Evolutionary conservation across 2,113 vertebrate genomes (phyloP).

Genomic region (Pristiophorus japonicus): DNA sequence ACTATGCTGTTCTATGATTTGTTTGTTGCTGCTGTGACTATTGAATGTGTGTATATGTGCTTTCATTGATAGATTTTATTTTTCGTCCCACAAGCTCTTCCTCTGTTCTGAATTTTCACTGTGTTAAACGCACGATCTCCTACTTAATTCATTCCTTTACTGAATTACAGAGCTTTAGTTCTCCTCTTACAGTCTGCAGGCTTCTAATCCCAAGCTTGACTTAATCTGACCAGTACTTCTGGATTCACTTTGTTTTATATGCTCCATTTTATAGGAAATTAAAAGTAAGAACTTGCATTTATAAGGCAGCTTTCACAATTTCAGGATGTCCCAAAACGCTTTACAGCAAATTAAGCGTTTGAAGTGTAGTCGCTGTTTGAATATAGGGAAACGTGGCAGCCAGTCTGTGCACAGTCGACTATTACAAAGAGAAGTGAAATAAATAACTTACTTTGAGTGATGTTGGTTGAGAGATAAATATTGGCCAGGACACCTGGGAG

Average conservation of each 20-base stretch:
- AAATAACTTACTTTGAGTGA: not conserved
- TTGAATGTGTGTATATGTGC: not conserved
- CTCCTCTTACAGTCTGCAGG: not conserved
- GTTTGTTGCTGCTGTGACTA: not conserved
- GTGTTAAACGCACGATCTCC: not conserved
- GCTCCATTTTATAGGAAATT: not conserved
- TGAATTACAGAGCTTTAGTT: not conserved
- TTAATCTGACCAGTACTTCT: not conserved
- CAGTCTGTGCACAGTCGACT: not conserved
- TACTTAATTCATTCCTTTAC: not conserved
- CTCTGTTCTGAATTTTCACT: constrained; percentile 7
- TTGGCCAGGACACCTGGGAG: not conserved
- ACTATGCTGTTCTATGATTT: not conserved
- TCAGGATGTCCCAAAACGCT: not conserved
- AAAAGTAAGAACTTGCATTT: not conserved
- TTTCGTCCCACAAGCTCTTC: not conserved
- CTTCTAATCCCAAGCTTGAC: not conserved
- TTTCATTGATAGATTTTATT: not conserved
- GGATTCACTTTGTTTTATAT: not conserved
- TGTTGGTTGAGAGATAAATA: not conserved
- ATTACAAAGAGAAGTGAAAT: not conserved
- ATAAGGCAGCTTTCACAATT: constrained; percentile 17
- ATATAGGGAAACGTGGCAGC: not conserved
- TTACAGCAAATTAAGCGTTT: not conserved
- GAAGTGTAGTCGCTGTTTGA: not conserved